phyloP scores from a whole-genome alignment of 1,140 invertebrate genomes.

The Eubasilissa regina region DNA sequence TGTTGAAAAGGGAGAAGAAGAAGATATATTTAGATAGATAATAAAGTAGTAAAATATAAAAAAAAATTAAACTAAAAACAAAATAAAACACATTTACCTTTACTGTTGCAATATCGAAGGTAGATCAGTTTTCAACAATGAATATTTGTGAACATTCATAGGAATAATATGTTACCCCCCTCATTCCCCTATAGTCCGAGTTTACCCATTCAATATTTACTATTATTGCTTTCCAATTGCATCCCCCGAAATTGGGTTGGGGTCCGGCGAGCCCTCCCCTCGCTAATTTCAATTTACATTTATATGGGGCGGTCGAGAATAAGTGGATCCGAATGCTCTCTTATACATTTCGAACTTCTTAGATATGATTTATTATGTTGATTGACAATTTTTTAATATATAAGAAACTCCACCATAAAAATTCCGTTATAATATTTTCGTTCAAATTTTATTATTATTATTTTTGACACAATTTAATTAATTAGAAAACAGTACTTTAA shows the following conservation, averaged over 20 bases:
- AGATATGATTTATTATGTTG: neutral
- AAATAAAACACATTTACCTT: too few relatives aligned
- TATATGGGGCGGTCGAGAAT: conserved; percentile 51
- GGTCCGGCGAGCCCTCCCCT: conserved; percentile 49
- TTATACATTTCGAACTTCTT: conserved; percentile 22
- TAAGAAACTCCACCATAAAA: too few relatives aligned
- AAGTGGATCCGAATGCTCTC: conserved; percentile 39
- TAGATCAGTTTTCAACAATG: neutral
- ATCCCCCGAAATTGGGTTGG: conserved; percentile 50
- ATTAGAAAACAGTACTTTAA: too few relatives aligned
- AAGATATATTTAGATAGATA: too few relatives aligned
- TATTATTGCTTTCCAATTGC: conserved; percentile 60
- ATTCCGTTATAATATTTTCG: too few relatives aligned
- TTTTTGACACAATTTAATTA: too few relatives aligned
- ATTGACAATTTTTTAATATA: too few relatives aligned
- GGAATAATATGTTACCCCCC: neutral
- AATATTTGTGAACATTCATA: conserved; percentile 11
- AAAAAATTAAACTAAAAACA: too few relatives aligned
- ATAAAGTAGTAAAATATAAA: too few relatives aligned
- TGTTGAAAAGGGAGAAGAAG: too few relatives aligned
- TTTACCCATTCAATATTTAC: conserved; percentile 56
- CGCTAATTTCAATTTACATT: conserved; percentile 59
- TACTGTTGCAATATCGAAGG: too few relatives aligned
- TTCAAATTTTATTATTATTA: too few relatives aligned
- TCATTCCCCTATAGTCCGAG: neutral